Evolutionary conservation across 2,113 vertebrate species (phyloP), one percentile per base, ranked within the genome.

Genomic region (Rana temporaria): DNA sequence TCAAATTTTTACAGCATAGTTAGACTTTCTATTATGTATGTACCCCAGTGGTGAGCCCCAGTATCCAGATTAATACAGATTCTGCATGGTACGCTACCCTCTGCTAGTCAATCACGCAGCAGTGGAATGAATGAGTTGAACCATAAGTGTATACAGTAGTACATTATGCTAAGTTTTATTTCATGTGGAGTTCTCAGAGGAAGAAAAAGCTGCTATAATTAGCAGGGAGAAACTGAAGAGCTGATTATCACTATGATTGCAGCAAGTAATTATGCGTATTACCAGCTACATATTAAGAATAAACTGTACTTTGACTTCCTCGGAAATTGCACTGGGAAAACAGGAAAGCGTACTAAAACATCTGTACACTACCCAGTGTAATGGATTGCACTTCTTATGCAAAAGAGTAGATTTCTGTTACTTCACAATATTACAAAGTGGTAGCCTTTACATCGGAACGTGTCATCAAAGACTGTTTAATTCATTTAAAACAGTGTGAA

Each of bases 201-300:
- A 82, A 74, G 79, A 82, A 82, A 82, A 73, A 74, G 69, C 48
- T 73, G 59, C 79, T 82, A 82, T 73, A 82, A 82, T 82, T 82
- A 82, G 79, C 59, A 38, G 42, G 55, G 63, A 76, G 64, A 76
- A 82, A 83, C 62, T 59, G 64, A 83, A 83, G 72, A 75, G 81
- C 72, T 83, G 81, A 83, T 83, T 83, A 83, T 83, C 72, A 83
- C 81, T 57, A 53, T 83, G 63, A 75, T 76, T 76, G 63, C 81
- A 68, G 81, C 63, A 59, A 75, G 81, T 76, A 83, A 83, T 83
- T 83, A 83, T 68, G 71, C 42, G 55, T 60, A 75, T 64, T 83
- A 83, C 72, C 63, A 66, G 81, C 63, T 68, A 82, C 60, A 66
- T 82, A 75, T 82, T 75, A 75, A 65, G 71, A 74, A 82, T 68